Base-by-base conservation (phyloP, 2,113 vertebrate species). In the Gulo gulo region DNA sequence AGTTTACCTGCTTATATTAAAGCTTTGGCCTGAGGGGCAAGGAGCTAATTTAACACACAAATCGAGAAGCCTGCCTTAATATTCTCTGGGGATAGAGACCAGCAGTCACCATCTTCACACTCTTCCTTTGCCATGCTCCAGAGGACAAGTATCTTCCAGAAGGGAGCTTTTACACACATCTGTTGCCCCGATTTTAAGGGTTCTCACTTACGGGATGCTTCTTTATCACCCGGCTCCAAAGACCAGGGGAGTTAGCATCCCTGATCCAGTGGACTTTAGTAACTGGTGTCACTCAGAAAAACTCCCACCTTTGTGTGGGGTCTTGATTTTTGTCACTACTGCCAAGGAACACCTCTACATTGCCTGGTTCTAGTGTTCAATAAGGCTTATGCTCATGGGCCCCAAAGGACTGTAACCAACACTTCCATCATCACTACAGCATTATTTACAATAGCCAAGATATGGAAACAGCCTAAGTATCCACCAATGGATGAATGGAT, bases 121-220 rank as follows among this genome's bases (percentile, higher is more conserved):
- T 90, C 29, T 65, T 4, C 42, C 34, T 63, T 26, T 12, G 15
- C n/a, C 0, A 0, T 1, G 39, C 29, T 31, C 36, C 42, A 82
- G 45, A 76, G 15, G 11, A 65, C n/a, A 11, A 20, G 9, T 47
- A 11, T 83, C n/a, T 65, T 23, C 47, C 20, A 11, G 45, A 55
- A 90, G 16, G 36, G 12, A 84, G 57, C 15, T 78, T 36, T 86
- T 42, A 67, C 9, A 67, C 2, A 14, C 9, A 10, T 36, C 34
- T 36, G 18, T n/a, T 21, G 45, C 21, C n/a, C 31, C 63, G 59
- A 31, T 23, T 84, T 45, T 78, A 78, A 59, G 6, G 4, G 31
- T 12, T 76, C 50, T 21, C 31, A 10, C 45, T 7, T 16, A 55
- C 21, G 29, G 13, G 7, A n/a, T 14, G 31, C 13, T 26, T 76